Conservation (phyloP, 2,113 vertebrate genomes). For the Panthera uncia region DNA sequence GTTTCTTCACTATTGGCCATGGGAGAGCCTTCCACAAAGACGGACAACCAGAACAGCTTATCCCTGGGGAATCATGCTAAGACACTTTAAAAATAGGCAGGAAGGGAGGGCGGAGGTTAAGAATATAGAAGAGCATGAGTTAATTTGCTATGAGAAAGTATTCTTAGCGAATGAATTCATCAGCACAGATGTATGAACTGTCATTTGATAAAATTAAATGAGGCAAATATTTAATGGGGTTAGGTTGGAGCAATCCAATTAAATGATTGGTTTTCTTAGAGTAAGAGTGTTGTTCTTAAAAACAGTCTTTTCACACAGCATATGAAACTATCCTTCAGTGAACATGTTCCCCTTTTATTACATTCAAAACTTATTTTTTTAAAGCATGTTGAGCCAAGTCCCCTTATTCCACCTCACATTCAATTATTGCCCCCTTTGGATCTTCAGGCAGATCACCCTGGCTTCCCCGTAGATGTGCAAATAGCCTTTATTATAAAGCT, state of each 20-base stretch:
- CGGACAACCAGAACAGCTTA: neutral
- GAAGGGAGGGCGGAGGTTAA: neutral
- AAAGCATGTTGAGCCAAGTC: constrained; percentile 50
- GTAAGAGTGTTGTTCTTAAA: constrained; percentile 48
- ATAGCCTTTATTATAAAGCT: neutral
- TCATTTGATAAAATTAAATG: constrained; percentile 59
- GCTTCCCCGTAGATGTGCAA: constrained; percentile 23
- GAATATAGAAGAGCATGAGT: neutral
- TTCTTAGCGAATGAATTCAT: constrained; percentile 23
- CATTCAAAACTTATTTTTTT: constrained; percentile 52
- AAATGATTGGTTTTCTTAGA: constrained; percentile 82
- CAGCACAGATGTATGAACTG: neutral
- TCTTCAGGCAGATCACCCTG: neutral
- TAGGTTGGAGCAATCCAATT: constrained; percentile 81
- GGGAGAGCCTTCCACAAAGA: neutral
- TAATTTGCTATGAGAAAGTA: neutral
- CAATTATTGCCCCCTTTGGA: neutral
- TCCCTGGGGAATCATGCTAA: neutral
- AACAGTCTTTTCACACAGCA: constrained; percentile 70
- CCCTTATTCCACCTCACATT: constrained; percentile 37
- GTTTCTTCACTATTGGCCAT: neutral
- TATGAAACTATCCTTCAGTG: constrained; percentile 56
- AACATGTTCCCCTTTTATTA: constrained; percentile 65
- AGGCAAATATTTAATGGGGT: constrained; percentile 77
- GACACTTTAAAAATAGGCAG: neutral